Percentiles rank a stretch among this genome's conserved stretches.
These are phyloP conservation scores for Medauroidea extradentata DNA, from an alignment of 1,140 invertebrate species.

Conservation along the genomic window DNA sequence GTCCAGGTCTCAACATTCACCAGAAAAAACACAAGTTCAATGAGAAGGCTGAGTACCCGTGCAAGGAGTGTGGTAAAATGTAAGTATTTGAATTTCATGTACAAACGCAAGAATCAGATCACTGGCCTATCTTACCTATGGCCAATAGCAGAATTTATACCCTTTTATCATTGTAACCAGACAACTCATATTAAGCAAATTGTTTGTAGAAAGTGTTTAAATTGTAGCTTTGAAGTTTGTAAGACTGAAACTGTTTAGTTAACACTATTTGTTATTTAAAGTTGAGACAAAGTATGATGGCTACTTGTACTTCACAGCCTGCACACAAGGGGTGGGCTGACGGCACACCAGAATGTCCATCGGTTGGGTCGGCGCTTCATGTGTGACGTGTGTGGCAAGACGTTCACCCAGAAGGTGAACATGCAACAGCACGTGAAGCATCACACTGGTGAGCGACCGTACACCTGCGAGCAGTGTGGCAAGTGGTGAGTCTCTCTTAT, in stretches of 20 bases:
- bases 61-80: conserved; percentile 50
- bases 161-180: no score
- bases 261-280: no score
- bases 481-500: conserved; percentile 26
- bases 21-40: conserved; percentile 39
- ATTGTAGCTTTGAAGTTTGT: no score
- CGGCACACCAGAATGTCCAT: conserved; percentile 49
- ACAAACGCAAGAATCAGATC: no score
- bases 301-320: conserved; percentile 35
- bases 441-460: conserved; percentile 56
- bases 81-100: no score
- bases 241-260: no score
- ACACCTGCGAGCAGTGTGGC: conserved; percentile 57
- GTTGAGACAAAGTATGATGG: no score
- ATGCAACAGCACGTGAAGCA: conserved; percentile 48
- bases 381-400: conserved; percentile 49
- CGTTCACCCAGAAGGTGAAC: conserved; percentile 50
- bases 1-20: conserved; percentile 38
- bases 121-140: no score
- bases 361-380: conserved; percentile 43
- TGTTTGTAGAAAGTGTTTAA: no score
- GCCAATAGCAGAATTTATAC: no score
- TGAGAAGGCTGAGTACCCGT: conserved; percentile 41
- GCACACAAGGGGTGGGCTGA: conserved; percentile 45
- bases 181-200: no score